Base-by-base conservation (phyloP, 2,888 invertebrate species). In the Anticlea derivata region DNA sequence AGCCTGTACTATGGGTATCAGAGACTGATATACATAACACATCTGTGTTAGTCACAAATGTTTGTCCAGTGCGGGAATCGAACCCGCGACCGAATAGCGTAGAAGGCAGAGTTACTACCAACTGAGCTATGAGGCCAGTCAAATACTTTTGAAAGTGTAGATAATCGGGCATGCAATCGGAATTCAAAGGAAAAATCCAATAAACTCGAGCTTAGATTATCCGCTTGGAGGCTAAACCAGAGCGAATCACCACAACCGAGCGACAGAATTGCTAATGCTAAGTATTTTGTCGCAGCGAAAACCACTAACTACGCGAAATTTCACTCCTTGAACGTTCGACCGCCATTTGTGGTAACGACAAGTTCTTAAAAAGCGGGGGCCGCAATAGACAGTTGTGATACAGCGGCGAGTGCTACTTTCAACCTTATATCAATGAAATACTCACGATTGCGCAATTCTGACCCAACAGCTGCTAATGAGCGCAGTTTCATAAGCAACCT, bases 221-320 rank as follows among this genome's bases (percentile, higher is more conserved):
- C 35, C 38, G 39, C 55, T 53, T n/a, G 48, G 50, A 50, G 38
- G 35, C 49, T 43, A 54, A 50, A 53, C 11, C 53, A 43, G 33
- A 45, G 41, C 35, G 50, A 53, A 54, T 53, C 49, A 59, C 51
- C 46, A 47, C 55, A 52, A 43, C 43, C 43, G 41, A 40, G 54
- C 57, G 48, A 50, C 47, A 30, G 41, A 58, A 60, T 58, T 56
- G 46, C 58, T 48, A 37, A 54, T 61, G 55, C 61, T 58, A 65
- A 63, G 63, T 60, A 73, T 70, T 70, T 73, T 68, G 73, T 70
- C 68, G 71, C 63, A 55, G 63, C 65, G 65, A 68, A 71, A 73
- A 73, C 76, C 75, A 66, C 78, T 75, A 80, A 77, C 76, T 74
- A 61, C 67, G 60, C 55, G 73, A 75, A 73, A 70, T 73, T 66